Evolutionary conservation across 2,113 vertebrate genomes (phyloP).

Genomic region (Mustelus asterias): DNA sequence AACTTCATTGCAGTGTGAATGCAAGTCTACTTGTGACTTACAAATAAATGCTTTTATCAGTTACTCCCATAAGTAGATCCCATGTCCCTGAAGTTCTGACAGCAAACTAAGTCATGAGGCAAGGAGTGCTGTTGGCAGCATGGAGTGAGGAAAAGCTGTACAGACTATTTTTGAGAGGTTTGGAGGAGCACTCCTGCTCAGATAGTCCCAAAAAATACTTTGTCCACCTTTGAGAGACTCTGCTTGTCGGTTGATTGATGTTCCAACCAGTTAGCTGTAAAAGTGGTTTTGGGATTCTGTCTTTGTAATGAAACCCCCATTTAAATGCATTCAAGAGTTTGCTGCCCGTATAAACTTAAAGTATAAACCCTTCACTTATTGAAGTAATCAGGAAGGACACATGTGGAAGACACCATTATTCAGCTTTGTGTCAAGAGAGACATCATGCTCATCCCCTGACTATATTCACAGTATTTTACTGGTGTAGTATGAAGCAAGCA

Average conservation of each 20-base stretch:
- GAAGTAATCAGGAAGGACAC: background rate
- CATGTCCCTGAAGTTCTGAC: too few species aligned
- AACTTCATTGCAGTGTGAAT: too few species aligned
- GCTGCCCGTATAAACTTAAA: background rate
- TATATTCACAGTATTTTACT: background rate
- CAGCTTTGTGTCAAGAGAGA: background rate
- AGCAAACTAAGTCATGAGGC: background rate
- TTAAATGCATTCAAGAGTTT: background rate
- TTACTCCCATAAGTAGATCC: background rate
- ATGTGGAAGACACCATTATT: background rate
- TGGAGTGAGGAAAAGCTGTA: background rate
- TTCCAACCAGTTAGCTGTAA: background rate
- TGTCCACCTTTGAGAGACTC: background rate
- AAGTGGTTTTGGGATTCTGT: background rate
- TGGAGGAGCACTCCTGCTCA: background rate
- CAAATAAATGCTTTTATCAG: background rate
- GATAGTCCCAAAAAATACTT: background rate
- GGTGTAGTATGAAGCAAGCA: background rate
- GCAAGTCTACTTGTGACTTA: too few species aligned
- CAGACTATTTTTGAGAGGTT: background rate
- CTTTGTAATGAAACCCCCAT: background rate
- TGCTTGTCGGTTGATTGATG: background rate
- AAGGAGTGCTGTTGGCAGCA: too few species aligned
- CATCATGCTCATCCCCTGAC: background rate
- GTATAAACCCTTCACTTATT: background rate